Evolutionary conservation across 2,113 vertebrate genomes (phyloP).

Genomic region (Lycocorax pyrrhopterus): DNA sequence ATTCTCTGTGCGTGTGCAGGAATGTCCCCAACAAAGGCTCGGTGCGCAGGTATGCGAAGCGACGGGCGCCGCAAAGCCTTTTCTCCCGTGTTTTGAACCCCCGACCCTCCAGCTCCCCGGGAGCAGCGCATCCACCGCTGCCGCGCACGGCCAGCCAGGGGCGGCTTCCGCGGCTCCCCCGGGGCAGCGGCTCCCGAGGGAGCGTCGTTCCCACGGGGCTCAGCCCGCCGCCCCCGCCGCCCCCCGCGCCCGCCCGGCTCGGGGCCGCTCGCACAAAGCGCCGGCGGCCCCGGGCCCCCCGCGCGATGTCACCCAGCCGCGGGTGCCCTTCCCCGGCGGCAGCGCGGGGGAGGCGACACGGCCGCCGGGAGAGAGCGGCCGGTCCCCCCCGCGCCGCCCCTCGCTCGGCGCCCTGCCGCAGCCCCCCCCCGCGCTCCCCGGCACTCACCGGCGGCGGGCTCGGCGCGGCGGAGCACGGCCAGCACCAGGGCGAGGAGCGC

Average conservation of each 20-base stretch:
- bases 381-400: not conserved
- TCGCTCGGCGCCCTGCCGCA: not conserved
- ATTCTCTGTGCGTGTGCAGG: not conserved
- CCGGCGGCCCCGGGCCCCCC: not conserved
- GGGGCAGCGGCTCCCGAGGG: not conserved
- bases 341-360: not conserved
- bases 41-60: not conserved
- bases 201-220: not conserved
- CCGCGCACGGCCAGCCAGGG: not conserved
- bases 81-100: fast-evolving
- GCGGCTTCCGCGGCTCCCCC: not conserved
- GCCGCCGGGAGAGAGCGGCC: not conserved
- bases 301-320: not conserved
- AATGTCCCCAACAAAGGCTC: not conserved
- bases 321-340: not conserved
- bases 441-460: not conserved
- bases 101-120: not conserved
- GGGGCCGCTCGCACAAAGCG: not conserved
- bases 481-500: too few species aligned
- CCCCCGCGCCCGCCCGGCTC: not conserved
- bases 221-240: not conserved
- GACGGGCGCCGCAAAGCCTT: fast-evolving
- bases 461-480: too few species aligned
- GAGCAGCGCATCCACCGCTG: not conserved
- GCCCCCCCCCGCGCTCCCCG: not conserved